phyloP scores from a whole-genome alignment of 2,797 vertebrate genomes.

The Leucoraja ocellata region DNA sequence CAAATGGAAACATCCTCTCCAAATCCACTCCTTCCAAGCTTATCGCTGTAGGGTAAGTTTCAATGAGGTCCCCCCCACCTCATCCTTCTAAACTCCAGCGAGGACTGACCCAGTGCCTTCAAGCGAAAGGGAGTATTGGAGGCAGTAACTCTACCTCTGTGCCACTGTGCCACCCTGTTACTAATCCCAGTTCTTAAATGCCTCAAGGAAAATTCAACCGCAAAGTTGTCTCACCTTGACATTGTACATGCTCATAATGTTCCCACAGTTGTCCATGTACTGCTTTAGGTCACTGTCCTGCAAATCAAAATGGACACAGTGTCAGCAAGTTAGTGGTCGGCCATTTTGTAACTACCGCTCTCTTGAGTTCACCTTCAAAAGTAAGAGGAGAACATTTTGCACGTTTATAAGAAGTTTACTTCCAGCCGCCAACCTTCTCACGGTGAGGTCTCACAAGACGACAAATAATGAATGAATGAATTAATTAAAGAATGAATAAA shows the following conservation, averaged over 20 bases:
- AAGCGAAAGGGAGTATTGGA: too few relatives aligned
- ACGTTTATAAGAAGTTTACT: background rate
- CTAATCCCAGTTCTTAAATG: background rate
- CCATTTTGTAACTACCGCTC: background rate
- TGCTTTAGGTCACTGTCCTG: conserved; percentile 95
- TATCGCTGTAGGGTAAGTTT: too few relatives aligned
- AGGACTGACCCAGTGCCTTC: too few relatives aligned
- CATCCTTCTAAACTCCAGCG: too few relatives aligned
- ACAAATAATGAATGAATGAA: too few relatives aligned
- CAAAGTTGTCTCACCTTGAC: conserved; percentile 71
- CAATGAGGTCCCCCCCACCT: too few relatives aligned
- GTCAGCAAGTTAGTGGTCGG: background rate
- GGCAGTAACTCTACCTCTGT: too few relatives aligned
- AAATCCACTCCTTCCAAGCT: too few relatives aligned
- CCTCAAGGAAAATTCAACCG: background rate
- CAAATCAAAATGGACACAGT: conserved; percentile 29
- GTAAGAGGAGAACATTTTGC: background rate
- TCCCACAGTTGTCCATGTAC: conserved; percentile 91
- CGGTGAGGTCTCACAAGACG: background rate
- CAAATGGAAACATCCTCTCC: too few relatives aligned
- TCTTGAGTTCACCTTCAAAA: background rate
- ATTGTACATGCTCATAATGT: conserved; percentile 91
- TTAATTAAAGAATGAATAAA: too few relatives aligned
- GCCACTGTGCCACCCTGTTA: too few relatives aligned
- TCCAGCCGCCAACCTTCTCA: background rate